Evolutionary conservation across 2,797 vertebrate species (phyloP), one percentile per base, ranked within the genome.

Genomic region (Esox masquinongy): DNA sequence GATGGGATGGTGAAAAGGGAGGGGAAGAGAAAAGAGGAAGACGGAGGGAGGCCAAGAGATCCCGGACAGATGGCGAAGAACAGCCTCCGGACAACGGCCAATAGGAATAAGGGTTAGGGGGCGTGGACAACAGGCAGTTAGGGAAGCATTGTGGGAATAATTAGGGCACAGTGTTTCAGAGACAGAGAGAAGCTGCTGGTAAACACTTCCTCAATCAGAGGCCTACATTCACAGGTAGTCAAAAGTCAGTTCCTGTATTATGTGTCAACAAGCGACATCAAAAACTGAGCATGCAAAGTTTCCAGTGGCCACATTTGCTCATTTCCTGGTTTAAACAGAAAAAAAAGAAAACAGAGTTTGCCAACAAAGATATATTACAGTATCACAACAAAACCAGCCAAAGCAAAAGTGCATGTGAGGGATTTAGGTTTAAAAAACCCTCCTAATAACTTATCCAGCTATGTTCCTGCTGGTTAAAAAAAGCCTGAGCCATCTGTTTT

Each of bases 111-210:
- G 69, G 68, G 15, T 14, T 6, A 2, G 22, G 47, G 47, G 68
- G 43, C 7, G 17, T 50, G 61, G 11, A 75, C 70, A 1, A 50
- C 19, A 6, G 15, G 31, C 6, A 26, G 22, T 29, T 4, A 14
- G 47, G 53, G 15, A 34, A 68, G 51, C n/a, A 56, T 11, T 14
- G 43, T 47, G 43, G 76, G 15, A 63, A 29, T 15, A 19, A 49
- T 53, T 68, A 72, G 80, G 51, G 29, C 34, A 72, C n/a, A 68
- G 43, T 29, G 72, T 78, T 17, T 77, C 76, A 66, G 34, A 15
- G 50, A 64, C n/a, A 73, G 47, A 39, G 29, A 11, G 43, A 47
- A 12, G 2, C 0, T 2, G 24, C 64, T 72, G 56, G 64, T 72
- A 15, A 22, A 16, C 24, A 22, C 66, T 74, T 73, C 70, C 50